Evolutionary conservation across 2,888 invertebrate genomes (phyloP).

Genomic region (Xestia sexstrigata): DNA sequence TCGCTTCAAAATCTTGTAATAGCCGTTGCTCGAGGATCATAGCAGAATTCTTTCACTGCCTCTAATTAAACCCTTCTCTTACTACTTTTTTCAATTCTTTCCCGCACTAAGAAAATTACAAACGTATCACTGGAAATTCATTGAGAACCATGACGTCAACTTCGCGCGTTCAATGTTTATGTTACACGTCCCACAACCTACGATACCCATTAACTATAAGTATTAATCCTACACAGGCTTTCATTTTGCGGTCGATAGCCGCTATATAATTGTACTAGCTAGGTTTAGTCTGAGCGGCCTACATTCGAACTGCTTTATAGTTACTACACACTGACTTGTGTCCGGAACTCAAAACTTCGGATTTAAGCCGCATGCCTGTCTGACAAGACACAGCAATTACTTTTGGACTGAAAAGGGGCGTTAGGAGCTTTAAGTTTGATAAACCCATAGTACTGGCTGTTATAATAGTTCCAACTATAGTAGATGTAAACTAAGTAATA

Average conservation of each 20-base stretch:
- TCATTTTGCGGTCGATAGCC: slow-evolving; percentile 47
- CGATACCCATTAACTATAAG: slow-evolving; percentile 14
- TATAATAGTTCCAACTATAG: neutral
- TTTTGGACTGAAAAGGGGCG: neutral
- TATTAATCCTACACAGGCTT: slow-evolving; percentile 34
- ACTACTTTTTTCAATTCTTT: neutral
- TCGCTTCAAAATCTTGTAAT: neutral
- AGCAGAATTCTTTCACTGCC: neutral
- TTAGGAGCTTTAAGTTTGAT: neutral
- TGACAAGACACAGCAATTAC: neutral
- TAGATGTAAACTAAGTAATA: neutral
- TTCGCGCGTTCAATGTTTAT: slow-evolving; percentile 24
- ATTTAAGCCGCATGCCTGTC: neutral
- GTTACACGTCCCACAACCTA: slow-evolving; percentile 19
- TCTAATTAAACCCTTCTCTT: neutral
- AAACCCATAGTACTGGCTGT: neutral
- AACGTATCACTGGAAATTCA: neutral
- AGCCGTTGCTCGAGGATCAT: neutral
- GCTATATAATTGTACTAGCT: slow-evolving; percentile 36
- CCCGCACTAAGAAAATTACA: neutral
- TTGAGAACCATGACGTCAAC: slow-evolving; percentile 1
- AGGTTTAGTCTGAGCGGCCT: slow-evolving; percentile 32
- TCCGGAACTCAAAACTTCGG: neutral
- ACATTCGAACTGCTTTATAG: slow-evolving; percentile 20
- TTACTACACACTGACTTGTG: slow-evolving; percentile 9